These are phyloP conservation scores for Heliornis fulica DNA, from an alignment of 2,113 vertebrate genomes.

Conservation along the genomic window DNA sequence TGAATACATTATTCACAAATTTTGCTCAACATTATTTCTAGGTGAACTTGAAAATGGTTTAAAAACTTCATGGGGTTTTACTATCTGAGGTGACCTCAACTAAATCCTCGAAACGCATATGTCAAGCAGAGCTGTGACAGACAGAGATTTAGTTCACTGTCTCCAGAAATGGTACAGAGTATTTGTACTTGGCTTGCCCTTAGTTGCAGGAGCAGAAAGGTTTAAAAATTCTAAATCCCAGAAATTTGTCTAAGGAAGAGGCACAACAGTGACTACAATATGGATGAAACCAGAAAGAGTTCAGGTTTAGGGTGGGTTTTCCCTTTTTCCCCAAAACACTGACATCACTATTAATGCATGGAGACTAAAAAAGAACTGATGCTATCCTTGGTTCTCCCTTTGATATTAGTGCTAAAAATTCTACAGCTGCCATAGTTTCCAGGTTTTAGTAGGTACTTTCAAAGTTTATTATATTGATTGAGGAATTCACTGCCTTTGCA, in stretches of 20 bases:
- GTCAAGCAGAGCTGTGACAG: not conserved
- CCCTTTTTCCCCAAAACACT: not conserved
- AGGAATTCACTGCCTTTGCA: not conserved
- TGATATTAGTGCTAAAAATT: not conserved
- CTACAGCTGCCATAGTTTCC: not conserved
- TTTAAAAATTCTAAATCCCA: not conserved
- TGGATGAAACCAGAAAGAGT: fast-evolving
- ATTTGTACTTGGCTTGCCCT: not conserved
- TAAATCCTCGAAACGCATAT: not conserved
- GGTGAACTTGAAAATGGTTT: not conserved
- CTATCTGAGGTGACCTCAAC: not conserved
- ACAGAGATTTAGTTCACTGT: not conserved
- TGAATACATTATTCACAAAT: no score
- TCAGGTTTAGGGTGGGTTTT: not conserved
- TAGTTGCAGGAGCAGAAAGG: not conserved
- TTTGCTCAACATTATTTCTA: not conserved
- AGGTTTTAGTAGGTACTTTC: not conserved
- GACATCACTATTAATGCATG: not conserved
- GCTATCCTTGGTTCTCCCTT: not conserved
- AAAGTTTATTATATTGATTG: not conserved
- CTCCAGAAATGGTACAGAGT: not conserved
- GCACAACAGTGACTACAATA: not conserved
- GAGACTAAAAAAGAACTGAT: not conserved
- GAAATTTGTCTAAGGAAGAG: not conserved
- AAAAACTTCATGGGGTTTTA: not conserved